Base-by-base conservation (phyloP, 2,113 vertebrate genomes). In the Sialia sialis region DNA sequence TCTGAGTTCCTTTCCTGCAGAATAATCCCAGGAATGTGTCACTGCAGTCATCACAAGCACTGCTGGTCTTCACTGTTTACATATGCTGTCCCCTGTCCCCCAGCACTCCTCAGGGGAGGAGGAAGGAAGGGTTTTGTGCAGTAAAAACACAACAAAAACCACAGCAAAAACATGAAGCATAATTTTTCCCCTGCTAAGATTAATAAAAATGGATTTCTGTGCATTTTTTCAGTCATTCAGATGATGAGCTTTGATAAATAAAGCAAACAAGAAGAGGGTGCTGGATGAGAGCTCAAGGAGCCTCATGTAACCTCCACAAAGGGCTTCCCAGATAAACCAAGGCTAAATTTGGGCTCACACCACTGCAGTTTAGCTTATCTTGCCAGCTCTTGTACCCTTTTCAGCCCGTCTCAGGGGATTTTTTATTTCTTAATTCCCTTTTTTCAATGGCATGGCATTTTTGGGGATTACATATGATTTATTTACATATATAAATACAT, bases 21-120 rank as follows among this genome's bases (percentile, higher is more conserved):
- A 91, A 38, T 39, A 75, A 81, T 91, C n/a, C 74, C 4, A 64
- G 74, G 93, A 89, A 94, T 83, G 89, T 91, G 82, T 78, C 67
- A 16, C n/a, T 73, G 74, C 44, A 56, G 59, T 36, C 55, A 5
- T 44, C 44, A 14, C 41, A 41, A 27, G 11, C 22, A 5, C 59
- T 52, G 67, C 79, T 91, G 55, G 44, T 60, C 48, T 54, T 44
- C 6, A 13, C 49, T 89, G 49, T 76, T 91, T 52, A 22, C 66
- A 16, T 39, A 32, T 41, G 81, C 87, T 63, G 43, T 49, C 58
- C 62, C 70, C 46, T 68, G 56, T 69, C 69, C 62, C 60, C 29
- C 46, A 48, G 46, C 29, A 1, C 2, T 27, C 34, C 60, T 62
- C 4, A 2, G 52, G 55, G 48, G 22, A 84, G 77, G 81, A 41